phyloP scores from a whole-genome alignment of 2,888 invertebrate species.

The Idaea aversata region DNA sequence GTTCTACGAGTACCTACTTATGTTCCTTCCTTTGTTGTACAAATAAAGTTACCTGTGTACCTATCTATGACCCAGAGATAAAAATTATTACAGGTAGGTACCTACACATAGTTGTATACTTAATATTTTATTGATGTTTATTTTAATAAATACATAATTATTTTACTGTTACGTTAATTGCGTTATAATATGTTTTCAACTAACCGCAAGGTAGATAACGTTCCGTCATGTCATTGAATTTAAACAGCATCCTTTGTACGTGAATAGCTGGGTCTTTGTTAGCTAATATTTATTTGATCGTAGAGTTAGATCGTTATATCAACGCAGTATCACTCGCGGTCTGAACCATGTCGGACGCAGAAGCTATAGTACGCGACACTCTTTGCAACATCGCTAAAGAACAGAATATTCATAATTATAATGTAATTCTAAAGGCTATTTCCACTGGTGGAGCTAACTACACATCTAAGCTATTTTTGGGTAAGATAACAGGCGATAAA shows the following conservation, averaged over 20 bases:
- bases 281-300: not conserved
- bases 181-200: not conserved
- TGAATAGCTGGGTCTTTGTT: not conserved
- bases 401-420: slow-evolving; percentile 28
- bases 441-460: slow-evolving; percentile 45
- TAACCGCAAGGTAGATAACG: not conserved
- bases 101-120: too few species aligned
- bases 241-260: not conserved
- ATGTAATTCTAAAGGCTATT: slow-evolving; percentile 28
- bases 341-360: slow-evolving; percentile 18
- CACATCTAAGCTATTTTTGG: slow-evolving; percentile 36
- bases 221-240: not conserved
- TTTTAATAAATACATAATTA: not conserved
- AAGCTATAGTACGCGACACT: slow-evolving; percentile 14
- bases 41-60: too few species aligned
- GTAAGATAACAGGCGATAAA: slow-evolving; percentile 22
- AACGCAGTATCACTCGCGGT: not conserved
- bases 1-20: too few species aligned
- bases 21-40: too few species aligned
- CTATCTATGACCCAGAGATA: too few species aligned
- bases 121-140: too few species aligned
- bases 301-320: not conserved
- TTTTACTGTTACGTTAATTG: not conserved
- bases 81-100: too few species aligned
- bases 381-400: slow-evolving; percentile 30